Evolutionary conservation across 1,140 invertebrate genomes (phyloP).

Genomic region (Aphelenchoides fujianensis): DNA sequence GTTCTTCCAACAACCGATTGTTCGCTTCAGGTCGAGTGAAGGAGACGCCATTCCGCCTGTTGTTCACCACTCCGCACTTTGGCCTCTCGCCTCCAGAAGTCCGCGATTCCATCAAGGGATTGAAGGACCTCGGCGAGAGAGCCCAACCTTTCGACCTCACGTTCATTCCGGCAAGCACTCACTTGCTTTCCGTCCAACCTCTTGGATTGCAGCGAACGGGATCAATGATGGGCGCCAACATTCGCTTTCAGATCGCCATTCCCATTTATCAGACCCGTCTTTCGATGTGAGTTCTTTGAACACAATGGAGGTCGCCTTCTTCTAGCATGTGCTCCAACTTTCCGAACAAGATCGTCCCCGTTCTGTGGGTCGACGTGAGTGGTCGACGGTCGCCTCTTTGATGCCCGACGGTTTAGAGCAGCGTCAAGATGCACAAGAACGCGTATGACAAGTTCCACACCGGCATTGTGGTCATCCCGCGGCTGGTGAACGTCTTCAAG

Average conservation of each 20-base stretch:
- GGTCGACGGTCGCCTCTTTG: too few species aligned
- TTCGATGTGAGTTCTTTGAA: slow-evolving; percentile 15
- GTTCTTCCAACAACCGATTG: neutral
- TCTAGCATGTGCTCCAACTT: neutral
- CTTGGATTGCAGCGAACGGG: neutral
- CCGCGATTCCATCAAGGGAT: neutral
- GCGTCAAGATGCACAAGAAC: neutral
- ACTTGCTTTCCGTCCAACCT: neutral
- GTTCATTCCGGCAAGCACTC: neutral
- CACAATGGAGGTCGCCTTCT: neutral
- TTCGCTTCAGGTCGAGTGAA: slow-evolving; percentile 2
- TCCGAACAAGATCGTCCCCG: slow-evolving; percentile 6
- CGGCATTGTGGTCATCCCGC: neutral
- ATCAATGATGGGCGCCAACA: slow-evolving; percentile 3
- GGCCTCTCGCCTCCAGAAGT: neutral
- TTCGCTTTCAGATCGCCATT: slow-evolving; percentile 6
- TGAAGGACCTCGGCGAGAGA: neutral
- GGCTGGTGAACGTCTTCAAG: neutral
- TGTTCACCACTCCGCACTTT: slow-evolving; percentile 9
- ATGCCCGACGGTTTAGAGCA: too few species aligned
- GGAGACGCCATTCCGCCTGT: slow-evolving; percentile 7
- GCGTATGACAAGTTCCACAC: neutral
- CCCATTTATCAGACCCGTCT: neutral
- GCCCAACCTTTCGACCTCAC: neutral
- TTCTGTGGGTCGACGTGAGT: slow-evolving; percentile 10